Evolutionary conservation across 2,113 vertebrate species (phyloP), one percentile per base, ranked within the genome.

Genomic region (Toxotes chatareus): DNA sequence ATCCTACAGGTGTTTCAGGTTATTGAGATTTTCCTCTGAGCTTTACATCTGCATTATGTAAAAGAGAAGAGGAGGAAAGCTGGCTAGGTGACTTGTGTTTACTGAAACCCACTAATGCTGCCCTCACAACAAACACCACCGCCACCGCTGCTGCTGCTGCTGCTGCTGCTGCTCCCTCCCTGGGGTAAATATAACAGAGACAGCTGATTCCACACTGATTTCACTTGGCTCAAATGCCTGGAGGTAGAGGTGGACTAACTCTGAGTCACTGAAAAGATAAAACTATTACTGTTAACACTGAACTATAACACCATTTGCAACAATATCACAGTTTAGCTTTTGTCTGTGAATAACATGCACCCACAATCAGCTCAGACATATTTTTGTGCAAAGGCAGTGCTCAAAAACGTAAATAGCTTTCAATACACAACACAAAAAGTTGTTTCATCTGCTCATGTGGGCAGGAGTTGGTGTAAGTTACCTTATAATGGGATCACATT

Each of bases 181-280:
- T 57, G 59, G 64, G 57, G 83, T 82, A 88, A 91, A 91, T 87
- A 88, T 71, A 89, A 93, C 86, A 90, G 77, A 77, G 70, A 89
- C 68, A 78, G 78, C 57, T 67, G 60, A 90, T 85, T 83, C 73
- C 69, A 73, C 60, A 73, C 74, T 84, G 81, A 88, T 86, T 84
- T 80, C 21, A 53, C 83, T 79, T 72, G 55, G 57, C 75, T 87
- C 67, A 46, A 23, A 64, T 21, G 65, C 47, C 77, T 63, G 51
- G 46, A 79, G 72, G 74, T 56, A 68, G 38, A 83, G 38, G 51
- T 23, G 71, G 68, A 81, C 49, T 27, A 27, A 27, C 47, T 53
- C 59, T 53, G 5, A 7, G 4, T 4, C 27, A 70, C 3, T 34
- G 46, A 65, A 40, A 61, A 32, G 19, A 27, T 40, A 12, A 47